Evolutionary conservation across 2,797 vertebrate genomes (phyloP).

Genomic region (Tapera naevia): DNA sequence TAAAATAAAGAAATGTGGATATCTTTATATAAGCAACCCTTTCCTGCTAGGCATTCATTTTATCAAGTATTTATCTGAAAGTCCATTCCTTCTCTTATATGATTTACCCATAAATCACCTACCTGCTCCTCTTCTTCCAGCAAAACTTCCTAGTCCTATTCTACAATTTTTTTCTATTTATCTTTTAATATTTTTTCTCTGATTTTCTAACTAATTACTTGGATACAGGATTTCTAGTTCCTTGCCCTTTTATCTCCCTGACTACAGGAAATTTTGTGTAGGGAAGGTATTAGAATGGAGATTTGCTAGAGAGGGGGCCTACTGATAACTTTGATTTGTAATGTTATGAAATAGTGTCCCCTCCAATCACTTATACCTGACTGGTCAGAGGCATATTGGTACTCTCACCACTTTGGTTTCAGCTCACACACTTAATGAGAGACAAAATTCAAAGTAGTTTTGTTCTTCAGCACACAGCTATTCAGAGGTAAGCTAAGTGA

Average conservation of each 20-base stretch:
- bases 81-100: neutral
- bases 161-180: neutral
- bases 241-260: neutral
- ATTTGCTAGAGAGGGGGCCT: neutral
- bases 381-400: neutral
- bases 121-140: neutral
- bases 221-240: neutral
- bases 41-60: conserved; percentile 20
- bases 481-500: neutral
- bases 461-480: neutral
- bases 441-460: neutral
- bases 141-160: neutral
- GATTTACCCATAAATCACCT: neutral
- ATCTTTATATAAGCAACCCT: neutral
- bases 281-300: neutral
- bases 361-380: neutral
- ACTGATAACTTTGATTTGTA: neutral
- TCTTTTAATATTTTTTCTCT: neutral
- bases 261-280: neutral
- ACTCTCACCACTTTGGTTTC: neutral
- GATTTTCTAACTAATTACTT: neutral
- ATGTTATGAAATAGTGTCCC: neutral
- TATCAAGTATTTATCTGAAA: conserved; percentile 41
- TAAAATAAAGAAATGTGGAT: neutral
- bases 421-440: neutral